A percentile compares a stretch with the other conserved stretches of the same genome.
Evolutionary conservation across 35 echinoderm and acorn worm species (phyloP).

Genomic region (Diadema setosum): DNA sequence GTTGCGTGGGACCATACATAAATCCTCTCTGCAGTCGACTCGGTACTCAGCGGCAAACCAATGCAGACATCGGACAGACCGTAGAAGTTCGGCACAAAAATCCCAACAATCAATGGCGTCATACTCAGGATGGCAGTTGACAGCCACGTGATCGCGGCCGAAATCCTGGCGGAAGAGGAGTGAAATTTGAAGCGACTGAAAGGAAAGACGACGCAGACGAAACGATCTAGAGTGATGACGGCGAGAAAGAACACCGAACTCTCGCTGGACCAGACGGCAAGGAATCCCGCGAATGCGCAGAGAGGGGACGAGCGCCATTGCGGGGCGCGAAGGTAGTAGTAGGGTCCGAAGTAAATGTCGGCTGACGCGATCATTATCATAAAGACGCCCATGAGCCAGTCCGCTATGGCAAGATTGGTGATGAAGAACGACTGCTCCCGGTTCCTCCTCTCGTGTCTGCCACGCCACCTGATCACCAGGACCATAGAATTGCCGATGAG

Average conservation of each 20-base stretch:
- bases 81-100: background rate
- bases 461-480: background rate
- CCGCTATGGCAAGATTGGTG: constrained; percentile 24
- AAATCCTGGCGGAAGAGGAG: background rate
- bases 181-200: background rate
- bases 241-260: constrained; percentile 32
- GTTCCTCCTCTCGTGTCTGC: background rate
- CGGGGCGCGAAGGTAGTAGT: background rate
- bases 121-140: background rate
- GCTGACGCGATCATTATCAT: constrained; percentile 51
- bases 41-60: constrained; percentile 1
- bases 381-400: constrained; percentile 44
- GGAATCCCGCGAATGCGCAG: constrained; percentile 25
- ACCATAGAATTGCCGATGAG: constrained; percentile 44
- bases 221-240: constrained; percentile 39
- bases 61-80: constrained; percentile 30
- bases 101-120: background rate
- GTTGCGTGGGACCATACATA: background rate
- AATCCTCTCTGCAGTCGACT: background rate
- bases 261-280: constrained; percentile 44
- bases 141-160: background rate
- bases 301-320: background rate
- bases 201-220: constrained; percentile 33
- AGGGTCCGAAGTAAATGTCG: constrained; percentile 17
- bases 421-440: constrained; percentile 21